phyloP scores from a whole-genome alignment of 2,797 vertebrate species.

The Parauchenoglanis ngamensis region DNA sequence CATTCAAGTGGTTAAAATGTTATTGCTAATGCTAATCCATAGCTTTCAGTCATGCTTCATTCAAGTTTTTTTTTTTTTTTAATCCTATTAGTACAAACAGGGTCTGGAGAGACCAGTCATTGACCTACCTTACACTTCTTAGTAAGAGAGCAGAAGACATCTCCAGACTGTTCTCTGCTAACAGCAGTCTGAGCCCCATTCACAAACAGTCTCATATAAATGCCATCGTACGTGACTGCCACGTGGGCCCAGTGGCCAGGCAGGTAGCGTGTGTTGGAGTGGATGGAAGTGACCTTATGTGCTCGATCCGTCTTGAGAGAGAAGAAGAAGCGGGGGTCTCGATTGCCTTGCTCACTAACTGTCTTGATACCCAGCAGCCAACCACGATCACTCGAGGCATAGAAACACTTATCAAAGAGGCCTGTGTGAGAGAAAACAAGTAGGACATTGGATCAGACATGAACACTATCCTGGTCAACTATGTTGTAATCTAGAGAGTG shows the following conservation, averaged over 20 bases:
- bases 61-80: background rate
- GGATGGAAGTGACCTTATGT: conserved; percentile 90
- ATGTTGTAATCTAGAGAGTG: background rate
- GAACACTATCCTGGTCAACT: background rate
- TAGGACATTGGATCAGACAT: conserved; percentile 2
- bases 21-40: background rate
- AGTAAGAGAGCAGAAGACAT: conserved; percentile 91
- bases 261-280: conserved; percentile 86
- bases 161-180: conserved; percentile 91
- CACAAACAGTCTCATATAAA: conserved; percentile 92
- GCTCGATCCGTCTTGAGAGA: conserved; percentile 97
- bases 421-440: conserved; percentile 70
- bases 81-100: background rate
- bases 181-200: conserved; percentile 94
- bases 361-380: conserved; percentile 96
- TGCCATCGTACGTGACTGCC: conserved; percentile 89
- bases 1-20: background rate
- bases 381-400: conserved; percentile 93
- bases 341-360: conserved; percentile 89
- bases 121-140: conserved; percentile 84
- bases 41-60: background rate
- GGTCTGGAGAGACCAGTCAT: conserved; percentile 14
- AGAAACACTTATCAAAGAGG: conserved; percentile 98
- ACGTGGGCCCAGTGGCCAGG: conserved; percentile 92
- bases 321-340: conserved; percentile 96